Base-by-base conservation (phyloP, 2,797 vertebrate genomes). In the Distichodus sexfasciatus region DNA sequence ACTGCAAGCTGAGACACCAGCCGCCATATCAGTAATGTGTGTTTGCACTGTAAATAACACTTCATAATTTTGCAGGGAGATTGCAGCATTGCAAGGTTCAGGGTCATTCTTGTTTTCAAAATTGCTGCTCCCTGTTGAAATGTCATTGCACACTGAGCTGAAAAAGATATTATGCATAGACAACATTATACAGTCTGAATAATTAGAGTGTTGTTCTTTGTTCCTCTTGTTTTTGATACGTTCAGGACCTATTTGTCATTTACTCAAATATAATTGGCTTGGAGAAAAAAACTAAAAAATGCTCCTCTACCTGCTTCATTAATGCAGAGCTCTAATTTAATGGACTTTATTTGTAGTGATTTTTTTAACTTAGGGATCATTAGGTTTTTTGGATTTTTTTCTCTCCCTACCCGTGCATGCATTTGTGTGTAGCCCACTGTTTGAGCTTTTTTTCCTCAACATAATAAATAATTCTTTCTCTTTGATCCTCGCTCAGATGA, bases 401-500 rank as follows among this genome's bases (percentile, higher is more conserved):
- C 23, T 43, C 29, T 19, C 12, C 19, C 3, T 11, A 19, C 14
- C 12, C 8, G 14, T n/a, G 3, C 5, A 10, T n/a, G n/a, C 19
- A 8, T 55, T 7, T 24, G 7, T 26, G 23, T 23, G 17, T 31
- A 44, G 12, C 11, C 21, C 15, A 3, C 5, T n/a, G 10, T 29
- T 24, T 7, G 17, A 36, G 12, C 26, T 47, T 36, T 10, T 57
- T 23, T 60, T 40, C 19, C 66, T 21, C 10, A 15, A 26, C 17
- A 44, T 69, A n/a, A 57, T 33, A 63, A 68, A 68, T 64, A 61
- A 33, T 24, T 43, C 9, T 55, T 38, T 75, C 58, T 69, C 26
- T 74, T 61, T 81, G 66, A 66, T 71, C 40, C 59, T 68, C 88
- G 85, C 70, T 65, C 87, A 95, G 94, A 94, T 87, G 94, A 95